Evolutionary conservation across 2,888 invertebrate genomes (phyloP).

Genomic region (Stenotaenia linearis): DNA sequence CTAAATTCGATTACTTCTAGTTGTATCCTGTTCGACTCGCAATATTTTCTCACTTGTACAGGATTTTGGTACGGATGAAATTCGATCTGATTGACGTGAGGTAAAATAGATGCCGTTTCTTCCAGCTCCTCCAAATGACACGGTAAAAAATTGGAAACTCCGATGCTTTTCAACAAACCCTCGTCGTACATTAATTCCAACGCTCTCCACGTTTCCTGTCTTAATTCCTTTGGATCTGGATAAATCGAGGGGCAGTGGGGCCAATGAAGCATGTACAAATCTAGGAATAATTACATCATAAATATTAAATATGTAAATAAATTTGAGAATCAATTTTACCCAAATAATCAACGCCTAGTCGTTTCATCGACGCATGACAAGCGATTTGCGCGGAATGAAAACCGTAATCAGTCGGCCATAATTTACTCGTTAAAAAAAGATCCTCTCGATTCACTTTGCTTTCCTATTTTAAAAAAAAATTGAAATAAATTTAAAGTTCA

Average conservation of each 20-base stretch:
- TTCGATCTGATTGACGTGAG: constrained; percentile 48
- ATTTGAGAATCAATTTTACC: constrained; percentile 35
- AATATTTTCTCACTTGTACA: constrained; percentile 42
- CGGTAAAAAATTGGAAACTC: constrained; percentile 46
- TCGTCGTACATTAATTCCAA: constrained; percentile 46
- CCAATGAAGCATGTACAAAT: constrained; percentile 47
- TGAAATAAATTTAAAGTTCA: not conserved
- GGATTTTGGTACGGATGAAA: constrained; percentile 48
- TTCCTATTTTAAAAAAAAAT: constrained; percentile 39
- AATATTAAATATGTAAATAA: not conserved
- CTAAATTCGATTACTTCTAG: constrained; percentile 42
- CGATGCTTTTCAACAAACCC: constrained; percentile 45
- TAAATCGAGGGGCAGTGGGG: constrained; percentile 44
- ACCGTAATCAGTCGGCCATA: constrained; percentile 48
- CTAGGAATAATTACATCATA: constrained; percentile 35
- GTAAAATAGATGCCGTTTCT: constrained; percentile 43
- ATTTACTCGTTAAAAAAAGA: constrained; percentile 45
- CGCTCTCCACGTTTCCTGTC: constrained; percentile 47
- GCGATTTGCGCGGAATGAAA: constrained; percentile 41
- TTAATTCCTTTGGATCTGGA: constrained; percentile 38
- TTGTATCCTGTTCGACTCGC: constrained; percentile 43
- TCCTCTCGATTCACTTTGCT: constrained; percentile 43
- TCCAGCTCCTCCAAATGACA: constrained; percentile 43
- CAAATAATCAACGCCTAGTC: constrained; percentile 44
- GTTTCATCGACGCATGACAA: constrained; percentile 42